Base-by-base conservation (phyloP, 2,113 vertebrate species). In the Lutjanus erythropterus region DNA sequence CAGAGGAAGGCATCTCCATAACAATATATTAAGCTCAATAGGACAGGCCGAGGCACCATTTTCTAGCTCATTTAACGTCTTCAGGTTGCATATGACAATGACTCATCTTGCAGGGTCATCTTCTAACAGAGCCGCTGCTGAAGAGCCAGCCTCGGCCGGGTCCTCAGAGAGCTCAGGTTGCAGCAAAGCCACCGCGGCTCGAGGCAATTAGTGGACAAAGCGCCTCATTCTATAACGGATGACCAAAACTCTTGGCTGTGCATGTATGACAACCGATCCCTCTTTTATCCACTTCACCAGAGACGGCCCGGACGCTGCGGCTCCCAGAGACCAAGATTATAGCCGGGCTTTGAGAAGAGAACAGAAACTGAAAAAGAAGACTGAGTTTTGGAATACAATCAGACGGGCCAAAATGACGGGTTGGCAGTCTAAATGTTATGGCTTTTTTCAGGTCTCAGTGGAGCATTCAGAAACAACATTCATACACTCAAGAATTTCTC, bases 141-240 rank as follows among this genome's bases (percentile, higher is more conserved):
- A n/a, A 9, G 23, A n/a, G n/a, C 14, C 15, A 2, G 23, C 12
- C 74, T 77, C 39, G 37, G 64, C 19, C 56, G 27, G 67, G 42
- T 81, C 46, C 70, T 74, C 5, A 27, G 35, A 66, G 71, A 77
- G 85, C 60, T 94, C 88, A 68, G 59, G 83, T 94, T 86, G 67
- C 92, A 86, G 81, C 37, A 7, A 77, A 87, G 76, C 83, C 74
- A 70, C 31, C 33, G 27, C 75, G 61, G 69, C 73, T 81, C 11
- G 0, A 72, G 85, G 70, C 83, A 78, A 87, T 94, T 90, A 93
- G 71, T 47, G 78, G 82, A 93, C 89, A 94, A 94, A 93, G 88
- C 83, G 23, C 16, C 83, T 69, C 52, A 29, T 53, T 91, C 85
- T 87, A 89, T 91, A 88, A 95, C 90, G 73, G 83, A 94, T 90